These are phyloP conservation scores for Acrocera orbiculus DNA, from an alignment of 2,888 invertebrate genomes.

Conservation along the genomic window DNA sequence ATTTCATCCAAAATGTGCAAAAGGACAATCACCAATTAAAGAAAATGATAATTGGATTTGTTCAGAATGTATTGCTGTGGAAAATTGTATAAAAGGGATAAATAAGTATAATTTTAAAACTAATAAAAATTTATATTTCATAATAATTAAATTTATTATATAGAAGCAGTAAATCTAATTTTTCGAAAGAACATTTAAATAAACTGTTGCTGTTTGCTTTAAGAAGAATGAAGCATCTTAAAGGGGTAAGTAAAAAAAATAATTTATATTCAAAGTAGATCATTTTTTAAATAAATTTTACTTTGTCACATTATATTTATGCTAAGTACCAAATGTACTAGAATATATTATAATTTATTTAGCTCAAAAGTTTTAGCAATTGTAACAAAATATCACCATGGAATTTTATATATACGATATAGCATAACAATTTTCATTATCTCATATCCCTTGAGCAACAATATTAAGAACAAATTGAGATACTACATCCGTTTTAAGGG, in stretches of 20 bases:
- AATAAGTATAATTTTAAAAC: slow-evolving; percentile 5
- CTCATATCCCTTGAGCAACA: no score
- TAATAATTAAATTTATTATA: slow-evolving; percentile 4
- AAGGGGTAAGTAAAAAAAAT: slow-evolving; percentile 48
- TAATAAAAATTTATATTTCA: not conserved
- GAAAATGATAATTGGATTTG: slow-evolving; percentile 57
- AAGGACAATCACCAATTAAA: slow-evolving; percentile 30
- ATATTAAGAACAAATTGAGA: no score
- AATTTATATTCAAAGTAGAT: no score
- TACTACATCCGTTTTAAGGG: no score
- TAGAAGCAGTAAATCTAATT: slow-evolving; percentile 21
- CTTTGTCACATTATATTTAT: no score
- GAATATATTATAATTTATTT: no score
- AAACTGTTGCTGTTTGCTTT: slow-evolving; percentile 62
- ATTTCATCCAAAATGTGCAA: slow-evolving; percentile 66
- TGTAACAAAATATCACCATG: no score
- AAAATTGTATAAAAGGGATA: slow-evolving; percentile 26
- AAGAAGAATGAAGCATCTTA: slow-evolving; percentile 58
- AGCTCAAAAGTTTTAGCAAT: no score
- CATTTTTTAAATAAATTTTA: no score
- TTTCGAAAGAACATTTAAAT: slow-evolving; percentile 44
- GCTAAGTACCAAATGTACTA: no score
- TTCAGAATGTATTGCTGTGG: slow-evolving; percentile 61
- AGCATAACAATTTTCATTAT: no score
- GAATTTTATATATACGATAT: no score